Base-by-base conservation (phyloP, 1,140 invertebrate species). In the Caenorhabditis brenneri region DNA sequence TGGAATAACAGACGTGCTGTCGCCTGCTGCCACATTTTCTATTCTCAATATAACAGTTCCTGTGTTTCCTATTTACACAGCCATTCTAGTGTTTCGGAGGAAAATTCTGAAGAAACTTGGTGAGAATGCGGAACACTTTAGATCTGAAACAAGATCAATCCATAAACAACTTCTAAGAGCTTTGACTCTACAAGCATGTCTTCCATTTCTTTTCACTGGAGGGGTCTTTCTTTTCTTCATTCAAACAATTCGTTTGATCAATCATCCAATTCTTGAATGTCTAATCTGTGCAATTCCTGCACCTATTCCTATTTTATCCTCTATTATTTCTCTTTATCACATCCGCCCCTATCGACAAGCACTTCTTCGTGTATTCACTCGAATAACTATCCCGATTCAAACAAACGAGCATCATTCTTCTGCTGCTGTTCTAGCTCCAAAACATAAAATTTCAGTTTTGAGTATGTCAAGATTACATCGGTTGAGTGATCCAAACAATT, bases 401-500 rank as follows among this genome's bases (percentile, higher is more conserved):
- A n/a, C 16, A 74, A 74, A 42, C 24, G 65, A 74, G 3, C 65
- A 24, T 39, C 36, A 39, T 42, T 74, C 65, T 6, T 74, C 65
- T 6, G 65, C 65, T 12, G 65, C 33, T 74, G 65, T 22, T 22
- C 65, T 74, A 12, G 36, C 65, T 74, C 36, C 65, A 42, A 74
- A 74, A 39, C 36, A 74, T n/a, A 74, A 74, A 42, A 27, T 74
- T 22, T 74, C 65, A 42, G 29, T 74, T 9, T 24, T 42, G 12
- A 74, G 65, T 31, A 7, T 31, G 1, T 39, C 36, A n/a, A 39
- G 65, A 31, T 46, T 74, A 27, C 36, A 74, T 46, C 36, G 65
- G 24, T 74, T 74, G n/a, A 74, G 65, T 42, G 10, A 42, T 24
- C 65, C 65, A n/a, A 74, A 74, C 24, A 74, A 74, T 74, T 39